These are phyloP conservation scores for Hycleus phaleratus DNA, from an alignment of 1,140 invertebrate species.

Conservation along the genomic window DNA sequence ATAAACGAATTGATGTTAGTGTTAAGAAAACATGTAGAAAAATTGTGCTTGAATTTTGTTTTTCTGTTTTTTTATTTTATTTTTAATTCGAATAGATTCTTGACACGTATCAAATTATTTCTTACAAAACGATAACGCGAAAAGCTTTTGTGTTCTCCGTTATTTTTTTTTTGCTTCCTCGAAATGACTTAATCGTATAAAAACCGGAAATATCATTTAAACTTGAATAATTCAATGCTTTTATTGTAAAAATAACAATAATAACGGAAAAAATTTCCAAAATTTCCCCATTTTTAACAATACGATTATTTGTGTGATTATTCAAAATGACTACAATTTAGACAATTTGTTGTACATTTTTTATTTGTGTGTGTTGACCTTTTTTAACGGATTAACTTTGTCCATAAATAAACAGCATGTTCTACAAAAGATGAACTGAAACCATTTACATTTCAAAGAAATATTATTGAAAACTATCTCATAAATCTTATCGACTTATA, in stretches of 20 bases:
- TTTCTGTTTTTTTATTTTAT: background rate
- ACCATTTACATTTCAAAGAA: constrained; percentile 6
- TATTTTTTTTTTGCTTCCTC: no score
- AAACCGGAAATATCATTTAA: constrained; percentile 12
- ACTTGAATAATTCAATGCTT: constrained; percentile 12
- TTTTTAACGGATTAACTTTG: background rate
- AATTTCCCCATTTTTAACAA: background rate
- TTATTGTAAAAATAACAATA: constrained; percentile 6
- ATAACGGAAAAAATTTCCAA: background rate
- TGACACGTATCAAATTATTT: constrained; percentile 7
- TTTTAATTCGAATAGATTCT: constrained; percentile 3
- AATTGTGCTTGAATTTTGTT: background rate
- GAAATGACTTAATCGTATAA: background rate
- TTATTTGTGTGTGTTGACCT: background rate
- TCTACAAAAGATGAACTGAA: constrained; percentile 1
- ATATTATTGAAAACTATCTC: constrained; percentile 3
- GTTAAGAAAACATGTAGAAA: constrained; percentile 4
- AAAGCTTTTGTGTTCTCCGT: constrained; percentile 11
- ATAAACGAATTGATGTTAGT: background rate
- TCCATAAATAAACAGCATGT: background rate
- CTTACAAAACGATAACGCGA: constrained; percentile 7
- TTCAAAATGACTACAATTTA: background rate
- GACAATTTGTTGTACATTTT: background rate
- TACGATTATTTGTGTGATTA: background rate
- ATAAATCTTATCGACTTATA: constrained; percentile 9